Evolutionary conservation across 2,888 invertebrate genomes (phyloP), one percentile per base, ranked within the genome.

Genomic region (Lacanobia wlatinum): DNA sequence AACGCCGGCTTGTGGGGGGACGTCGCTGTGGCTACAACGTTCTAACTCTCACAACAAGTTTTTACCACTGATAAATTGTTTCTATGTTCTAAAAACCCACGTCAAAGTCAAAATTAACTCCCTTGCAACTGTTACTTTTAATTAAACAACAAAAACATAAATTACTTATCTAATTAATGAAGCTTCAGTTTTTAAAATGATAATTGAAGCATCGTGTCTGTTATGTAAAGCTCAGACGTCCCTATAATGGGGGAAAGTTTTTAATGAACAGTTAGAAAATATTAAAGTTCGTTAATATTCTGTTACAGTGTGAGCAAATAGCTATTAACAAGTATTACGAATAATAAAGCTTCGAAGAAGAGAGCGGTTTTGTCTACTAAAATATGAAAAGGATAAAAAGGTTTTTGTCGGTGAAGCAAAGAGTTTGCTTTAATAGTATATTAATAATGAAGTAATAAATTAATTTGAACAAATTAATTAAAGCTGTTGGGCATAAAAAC

Each of bases 61-160:
- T 82, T 84, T 82, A 73, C 74, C 78, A 78, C 78, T 87, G 85
- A 86, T 85, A 69, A 84, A 88, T 88, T 86, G 84, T 86, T 87
- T 83, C 52, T 72, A 68, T 65, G 69, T 67, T 66, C 76, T 69
- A 74, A 84, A 80, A 82, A 76, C 82, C 80, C 67, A 76, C 83
- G 80, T 85, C 84, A 84, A 85, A 84, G 78, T 85, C 76, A 61
- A 82, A 84, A 87, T 86, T 73, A 83, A 85, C 75, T 83, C 69
- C 43, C 59, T 67, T 72, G 73, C 61, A 74, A 73, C 69, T 69
- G 78, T 73, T 71, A 50, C 64, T 76, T 88, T 84, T 86, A 88
- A 88, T 89, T 87, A 84, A 86, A 78, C 74, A 84, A 76, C 61
- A 70, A 52, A 70, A 78, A 79, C 65, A 72, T 60, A 62, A 78